A percentile compares a stretch with the other conserved stretches of the same genome.
Evolutionary conservation across 64 coral and sea anemone genomes (phyloP).

Genomic region (Catalaphyllia jardinei): DNA sequence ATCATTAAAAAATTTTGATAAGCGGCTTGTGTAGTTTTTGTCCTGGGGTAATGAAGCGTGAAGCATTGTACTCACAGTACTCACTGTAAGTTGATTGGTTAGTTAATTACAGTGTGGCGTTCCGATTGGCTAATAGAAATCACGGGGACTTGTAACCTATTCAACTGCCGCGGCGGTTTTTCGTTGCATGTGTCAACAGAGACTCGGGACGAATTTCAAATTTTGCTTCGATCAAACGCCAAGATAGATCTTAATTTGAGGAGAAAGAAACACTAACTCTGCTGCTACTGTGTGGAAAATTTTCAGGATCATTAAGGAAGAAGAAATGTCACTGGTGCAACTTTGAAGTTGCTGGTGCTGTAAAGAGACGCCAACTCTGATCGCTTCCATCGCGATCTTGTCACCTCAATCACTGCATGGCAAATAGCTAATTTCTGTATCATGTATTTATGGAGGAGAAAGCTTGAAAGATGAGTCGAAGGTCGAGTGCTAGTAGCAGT

Average conservation of each 20-base stretch:
- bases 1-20: not conserved
- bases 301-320: not conserved
- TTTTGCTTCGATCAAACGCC: constrained; percentile 24
- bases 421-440: constrained; percentile 15
- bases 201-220: constrained; percentile 76
- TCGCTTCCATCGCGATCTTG: constrained; percentile 21
- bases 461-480: constrained; percentile 87
- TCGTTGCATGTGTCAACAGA: constrained; percentile 89
- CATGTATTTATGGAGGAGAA: constrained; percentile 20
- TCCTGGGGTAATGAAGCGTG: not conserved
- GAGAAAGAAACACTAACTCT: not conserved
- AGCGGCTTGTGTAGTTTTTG: not conserved
- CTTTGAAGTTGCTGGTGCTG: not conserved
- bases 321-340: not conserved
- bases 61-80: not conserved
- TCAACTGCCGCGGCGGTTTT: constrained; percentile 99
- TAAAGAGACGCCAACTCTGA: not conserved
- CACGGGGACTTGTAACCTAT: constrained; percentile 72
- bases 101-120: not conserved
- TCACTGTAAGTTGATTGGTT: constrained; percentile 4
- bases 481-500: constrained; percentile 95
- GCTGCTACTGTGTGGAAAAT: not conserved
- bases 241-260: constrained; percentile 31
- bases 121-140: constrained; percentile 58
- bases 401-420: not conserved